Percentiles rank a stretch among this genome's conserved stretches.
Evolutionary conservation across 2,113 vertebrate species (phyloP).

Genomic region (Podocnemis expansa): DNA sequence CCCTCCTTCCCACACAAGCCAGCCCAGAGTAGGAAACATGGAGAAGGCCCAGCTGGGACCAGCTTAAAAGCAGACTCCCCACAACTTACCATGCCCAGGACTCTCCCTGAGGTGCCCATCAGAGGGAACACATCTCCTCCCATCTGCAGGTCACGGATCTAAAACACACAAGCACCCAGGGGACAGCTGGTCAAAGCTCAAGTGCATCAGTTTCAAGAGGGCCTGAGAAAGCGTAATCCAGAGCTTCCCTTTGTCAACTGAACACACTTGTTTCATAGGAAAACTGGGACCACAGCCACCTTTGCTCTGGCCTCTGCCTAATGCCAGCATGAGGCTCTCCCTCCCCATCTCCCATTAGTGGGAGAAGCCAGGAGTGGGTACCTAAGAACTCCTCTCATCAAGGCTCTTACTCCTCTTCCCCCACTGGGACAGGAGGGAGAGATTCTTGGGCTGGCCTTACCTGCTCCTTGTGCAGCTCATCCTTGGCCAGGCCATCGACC

Average conservation of each 20-base stretch:
- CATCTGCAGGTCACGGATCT: constrained; percentile 83
- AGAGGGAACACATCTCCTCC: constrained; percentile 88
- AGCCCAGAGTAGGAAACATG: not conserved
- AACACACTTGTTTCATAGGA: not conserved
- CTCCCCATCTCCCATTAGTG: not conserved
- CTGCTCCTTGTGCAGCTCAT: constrained; percentile 84
- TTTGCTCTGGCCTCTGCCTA: not conserved
- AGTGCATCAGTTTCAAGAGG: not conserved
- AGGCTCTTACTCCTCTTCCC: not conserved
- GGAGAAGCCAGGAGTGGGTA: not conserved
- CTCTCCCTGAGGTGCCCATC: constrained; percentile 77
- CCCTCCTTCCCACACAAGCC: not conserved
- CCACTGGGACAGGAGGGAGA: not conserved
- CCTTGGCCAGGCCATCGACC: constrained; percentile 86
- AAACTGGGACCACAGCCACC: not conserved
- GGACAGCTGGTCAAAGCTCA: not conserved
- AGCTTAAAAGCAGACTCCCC: accelerated
- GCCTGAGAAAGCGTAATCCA: not conserved
- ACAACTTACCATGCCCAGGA: constrained; percentile 87
- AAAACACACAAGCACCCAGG: not conserved
- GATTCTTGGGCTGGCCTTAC: constrained; percentile 69
- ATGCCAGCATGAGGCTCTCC: not conserved
- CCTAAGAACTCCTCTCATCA: not conserved
- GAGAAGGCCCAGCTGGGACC: not conserved
- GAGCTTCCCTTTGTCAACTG: not conserved